Evolutionary conservation across 2,888 invertebrate species (phyloP).

Genomic region (Lycia hirtaria): DNA sequence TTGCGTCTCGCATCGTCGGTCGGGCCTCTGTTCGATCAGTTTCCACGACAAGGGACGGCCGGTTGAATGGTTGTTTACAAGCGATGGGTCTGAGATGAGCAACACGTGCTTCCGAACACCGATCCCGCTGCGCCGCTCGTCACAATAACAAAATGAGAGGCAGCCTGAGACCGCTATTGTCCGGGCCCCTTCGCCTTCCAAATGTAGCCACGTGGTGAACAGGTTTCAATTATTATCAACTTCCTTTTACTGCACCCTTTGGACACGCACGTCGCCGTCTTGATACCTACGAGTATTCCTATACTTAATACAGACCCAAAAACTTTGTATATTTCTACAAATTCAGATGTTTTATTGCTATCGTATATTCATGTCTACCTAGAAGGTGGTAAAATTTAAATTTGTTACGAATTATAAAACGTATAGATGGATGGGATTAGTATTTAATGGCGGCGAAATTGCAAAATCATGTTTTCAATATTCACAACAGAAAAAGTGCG

Average conservation of each 20-base stretch:
- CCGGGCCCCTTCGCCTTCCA: constrained; percentile 53
- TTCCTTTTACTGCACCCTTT: constrained; percentile 52
- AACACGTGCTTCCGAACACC: constrained; percentile 73
- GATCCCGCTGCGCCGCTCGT: constrained; percentile 59
- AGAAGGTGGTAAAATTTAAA: too few relatives aligned
- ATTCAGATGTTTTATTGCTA: too few relatives aligned
- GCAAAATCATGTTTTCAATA: too few relatives aligned
- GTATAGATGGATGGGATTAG: too few relatives aligned
- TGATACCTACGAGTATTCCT: constrained; percentile 3
- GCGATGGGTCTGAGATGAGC: constrained; percentile 56
- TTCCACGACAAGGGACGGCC: constrained; percentile 24
- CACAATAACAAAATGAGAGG: constrained; percentile 71
- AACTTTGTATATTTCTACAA: too few relatives aligned
- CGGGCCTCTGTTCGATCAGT: constrained; percentile 8
- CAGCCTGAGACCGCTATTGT: constrained; percentile 67
- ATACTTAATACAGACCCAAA: too few relatives aligned
- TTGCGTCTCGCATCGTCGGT: background rate
- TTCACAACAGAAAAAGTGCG: too few relatives aligned
- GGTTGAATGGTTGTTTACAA: constrained; percentile 46
- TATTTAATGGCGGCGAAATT: too few relatives aligned
- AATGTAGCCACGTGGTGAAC: constrained; percentile 75
- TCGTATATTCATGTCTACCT: too few relatives aligned
- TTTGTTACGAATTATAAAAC: too few relatives aligned
- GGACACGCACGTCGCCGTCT: constrained; percentile 30
- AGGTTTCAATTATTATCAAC: constrained; percentile 65